These are phyloP conservation scores for Aphelenchoides fujianensis DNA, from an alignment of 1,140 invertebrate species.

Conservation along the genomic window DNA sequence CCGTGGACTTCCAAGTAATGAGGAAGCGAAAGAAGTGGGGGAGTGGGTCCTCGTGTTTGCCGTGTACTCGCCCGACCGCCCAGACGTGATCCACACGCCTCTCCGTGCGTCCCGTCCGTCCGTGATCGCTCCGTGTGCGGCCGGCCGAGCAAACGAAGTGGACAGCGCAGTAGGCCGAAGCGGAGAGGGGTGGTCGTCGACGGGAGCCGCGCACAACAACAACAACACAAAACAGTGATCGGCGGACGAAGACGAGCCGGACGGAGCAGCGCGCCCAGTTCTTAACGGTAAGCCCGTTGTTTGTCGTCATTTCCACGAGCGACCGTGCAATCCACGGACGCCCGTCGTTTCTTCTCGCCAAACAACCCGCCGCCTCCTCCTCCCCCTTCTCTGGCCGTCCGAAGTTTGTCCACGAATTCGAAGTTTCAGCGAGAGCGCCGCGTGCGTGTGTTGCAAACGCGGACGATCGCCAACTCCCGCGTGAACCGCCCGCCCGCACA, in stretches of 20 bases:
- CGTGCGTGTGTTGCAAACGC: too few species aligned
- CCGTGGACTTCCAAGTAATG: neutral
- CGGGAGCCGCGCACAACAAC: neutral
- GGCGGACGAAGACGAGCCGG: conserved; percentile 1
- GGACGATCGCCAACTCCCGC: neutral
- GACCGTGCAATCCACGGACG: neutral
- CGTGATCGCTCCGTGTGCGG: too few species aligned
- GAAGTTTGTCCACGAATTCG: conserved; percentile 3
- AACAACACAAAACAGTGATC: neutral
- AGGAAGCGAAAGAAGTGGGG: too few species aligned
- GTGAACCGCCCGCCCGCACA: neutral
- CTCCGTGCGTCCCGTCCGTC: too few species aligned
- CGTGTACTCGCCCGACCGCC: neutral
- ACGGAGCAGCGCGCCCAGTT: neutral
- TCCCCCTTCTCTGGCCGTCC: neutral
- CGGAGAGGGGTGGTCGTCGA: neutral
- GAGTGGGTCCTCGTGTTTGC: neutral
- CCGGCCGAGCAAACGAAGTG: conserved; percentile 1
- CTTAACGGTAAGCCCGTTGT: conserved; percentile 2
- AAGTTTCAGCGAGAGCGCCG: neutral
- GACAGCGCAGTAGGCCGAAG: neutral
- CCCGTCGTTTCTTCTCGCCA: conserved; percentile 4
- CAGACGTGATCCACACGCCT: conserved; percentile 2
- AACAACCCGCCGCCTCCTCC: neutral
- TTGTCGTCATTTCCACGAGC: neutral